phyloP scores from a whole-genome alignment of 1,140 invertebrate genomes.

The Dermatophagoides farinae region DNA sequence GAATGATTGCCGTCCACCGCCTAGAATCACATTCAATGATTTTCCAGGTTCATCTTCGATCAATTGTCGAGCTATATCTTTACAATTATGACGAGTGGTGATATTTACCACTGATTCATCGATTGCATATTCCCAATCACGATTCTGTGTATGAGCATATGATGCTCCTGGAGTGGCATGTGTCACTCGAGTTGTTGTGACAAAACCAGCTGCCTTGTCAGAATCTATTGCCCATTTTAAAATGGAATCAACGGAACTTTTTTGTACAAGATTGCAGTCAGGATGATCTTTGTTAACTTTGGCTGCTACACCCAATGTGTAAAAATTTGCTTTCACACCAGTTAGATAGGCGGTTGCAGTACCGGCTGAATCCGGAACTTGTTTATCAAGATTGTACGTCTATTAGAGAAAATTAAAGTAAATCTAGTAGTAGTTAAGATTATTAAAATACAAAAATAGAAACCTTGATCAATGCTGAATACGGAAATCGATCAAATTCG shows the following conservation, averaged over 20 bases:
- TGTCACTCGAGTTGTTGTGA: conserved; percentile 72
- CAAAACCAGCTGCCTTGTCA: conserved; percentile 41
- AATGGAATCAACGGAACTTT: conserved; percentile 38
- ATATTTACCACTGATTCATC: conserved; percentile 30
- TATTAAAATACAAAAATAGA: not conserved
- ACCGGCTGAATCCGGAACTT: conserved; percentile 51
- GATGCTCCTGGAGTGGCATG: conserved; percentile 70
- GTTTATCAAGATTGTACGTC: conserved; percentile 8
- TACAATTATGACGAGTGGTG: conserved; percentile 21
- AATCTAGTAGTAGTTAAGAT: not conserved
- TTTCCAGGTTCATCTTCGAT: conserved; percentile 47
- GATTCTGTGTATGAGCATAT: conserved; percentile 52
- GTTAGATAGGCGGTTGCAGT: conserved; percentile 66
- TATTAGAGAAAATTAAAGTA: not conserved
- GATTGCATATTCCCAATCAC: conserved; percentile 53
- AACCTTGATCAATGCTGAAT: conserved; percentile 39
- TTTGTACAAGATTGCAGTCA: conserved; percentile 40
- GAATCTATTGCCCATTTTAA: conserved; percentile 7
- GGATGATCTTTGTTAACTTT: conserved; percentile 37
- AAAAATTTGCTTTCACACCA: conserved; percentile 63
- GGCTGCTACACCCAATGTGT: conserved; percentile 50
- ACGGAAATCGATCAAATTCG: conserved; percentile 58
- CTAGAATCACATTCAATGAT: conserved; percentile 41
- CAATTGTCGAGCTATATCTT: conserved; percentile 54
- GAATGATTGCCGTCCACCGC: conserved; percentile 26